Base-by-base conservation (phyloP, 1,140 invertebrate genomes). In the Rhopalosiphum maidis region DNA sequence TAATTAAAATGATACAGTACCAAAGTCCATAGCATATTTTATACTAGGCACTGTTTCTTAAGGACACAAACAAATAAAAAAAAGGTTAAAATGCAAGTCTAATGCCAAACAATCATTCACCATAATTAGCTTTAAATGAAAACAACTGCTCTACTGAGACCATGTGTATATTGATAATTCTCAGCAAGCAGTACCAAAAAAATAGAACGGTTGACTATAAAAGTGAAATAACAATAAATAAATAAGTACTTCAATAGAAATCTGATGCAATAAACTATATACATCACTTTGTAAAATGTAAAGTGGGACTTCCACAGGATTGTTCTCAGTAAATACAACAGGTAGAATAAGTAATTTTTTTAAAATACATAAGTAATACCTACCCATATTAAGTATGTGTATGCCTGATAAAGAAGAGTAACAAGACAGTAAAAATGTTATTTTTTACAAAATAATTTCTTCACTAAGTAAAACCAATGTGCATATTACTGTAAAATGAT, bases 11-110 rank as follows among this genome's bases (percentile, higher is more conserved):
- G 18, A 60, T 41, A 90, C 89, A 90, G 89, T 68, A 90, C 89
- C 89, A 90, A 90, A 90, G 89, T 90, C 89, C 89, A 90, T 90
- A 60, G 60, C 15, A 90, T 90, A 90, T 43, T 90, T 90, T 90
- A 90, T 90, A 90, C 89, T 90, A 90, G 89, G 89, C 89, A 90
- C 89, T 90, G 89, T 90, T 90, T 90, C 89, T 68, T 68, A 90
- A 90, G 37, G 89, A 68, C 43, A 68, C 55, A 90, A 89, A 90
- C 89, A 55, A 43, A 37, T 8, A 68, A 68, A 60, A 60, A 77
- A 77, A n/a, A 21, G 35, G 7, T 55, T 89, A 37, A 41, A 68
- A 60, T 68, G 54, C 37, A 60, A 46, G 15, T n/a, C 54, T 18
- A 43, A 68, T 90, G 68, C 4, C 18, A 30, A 90, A 90, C 89